Evolutionary conservation across 2,113 vertebrate species (phyloP), one percentile per base, ranked within the genome.

Genomic region (Ochotona curzoniae): DNA sequence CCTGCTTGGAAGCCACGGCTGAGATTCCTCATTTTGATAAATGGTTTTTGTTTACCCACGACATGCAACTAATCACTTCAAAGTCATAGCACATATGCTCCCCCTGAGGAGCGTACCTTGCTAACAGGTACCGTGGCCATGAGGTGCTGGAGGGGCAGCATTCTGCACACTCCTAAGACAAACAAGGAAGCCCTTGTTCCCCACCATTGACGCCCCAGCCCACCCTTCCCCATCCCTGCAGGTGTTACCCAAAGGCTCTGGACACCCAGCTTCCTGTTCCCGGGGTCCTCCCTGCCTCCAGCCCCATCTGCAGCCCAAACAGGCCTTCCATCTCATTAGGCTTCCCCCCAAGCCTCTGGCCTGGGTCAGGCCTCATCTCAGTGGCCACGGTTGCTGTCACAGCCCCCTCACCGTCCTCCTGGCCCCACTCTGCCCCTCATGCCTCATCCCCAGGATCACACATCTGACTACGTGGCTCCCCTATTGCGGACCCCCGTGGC

Each of bases 21-120:
- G 88, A 91, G 91, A 73, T 89, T 83, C 84, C 87, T 95, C 89
- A 32, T 93, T 82, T 93, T 95, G 96, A 97, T 95, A 96, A 96
- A 96, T 95, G 84, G 91, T 89, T 95, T 96, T 97, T 97, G 96
- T 97, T 97, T 97, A 93, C 83, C 93, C 95, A 83, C 26, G 6
- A 87, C 0, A 10, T 81, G 93, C 0, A 3, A 91, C 93, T 95
- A 94, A 96, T 96, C 94, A 76, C 95, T 95, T 95, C 93, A 96
- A 94, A 97, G 96, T 96, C 97, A 95, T 93, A 80, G 87, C 94
- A 73, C 96, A 88, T 90, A 95, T 92, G 95, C 71, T 95, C 84
- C 79, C 92, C 94, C 91, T n/a, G 73, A 90, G 84, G 84, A 90
- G 80, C 21, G 73, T 69, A 82, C 91, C 93, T 93, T 91, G 93